phyloP scores from a whole-genome alignment of 2,888 invertebrate genomes.

The Hesperia comma region DNA sequence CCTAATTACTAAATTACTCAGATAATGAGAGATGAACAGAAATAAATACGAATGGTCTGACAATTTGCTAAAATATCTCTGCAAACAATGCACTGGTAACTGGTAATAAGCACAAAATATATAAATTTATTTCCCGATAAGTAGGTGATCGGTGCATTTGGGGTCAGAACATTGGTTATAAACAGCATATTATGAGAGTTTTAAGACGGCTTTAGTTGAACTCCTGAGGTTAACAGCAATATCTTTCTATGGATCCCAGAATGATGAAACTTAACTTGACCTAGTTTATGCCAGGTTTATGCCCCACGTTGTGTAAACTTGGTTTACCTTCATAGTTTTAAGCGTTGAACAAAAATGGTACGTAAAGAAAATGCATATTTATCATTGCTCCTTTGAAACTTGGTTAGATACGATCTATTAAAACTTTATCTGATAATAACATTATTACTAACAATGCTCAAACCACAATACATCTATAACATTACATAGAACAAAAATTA shows the following conservation, averaged over 20 bases:
- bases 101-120: not conserved
- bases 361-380: conserved; percentile 12
- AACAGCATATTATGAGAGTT: conserved; percentile 17
- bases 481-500: conserved; percentile 24
- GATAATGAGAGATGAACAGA: too few relatives aligned
- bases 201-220: conserved; percentile 25
- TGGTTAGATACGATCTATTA: conserved; percentile 8
- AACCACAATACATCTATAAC: not conserved
- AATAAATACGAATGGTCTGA: too few relatives aligned
- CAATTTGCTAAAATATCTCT: not conserved
- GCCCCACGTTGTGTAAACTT: conserved; percentile 48
- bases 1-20: too few relatives aligned
- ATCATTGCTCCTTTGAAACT: not conserved
- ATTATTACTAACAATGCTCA: not conserved
- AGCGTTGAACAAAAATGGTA: conserved; percentile 17
- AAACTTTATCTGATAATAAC: conserved; percentile 2
- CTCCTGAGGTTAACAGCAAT: conserved; percentile 32
- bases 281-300: conserved; percentile 45
- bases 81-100: not conserved
- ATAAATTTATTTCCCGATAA: not conserved
- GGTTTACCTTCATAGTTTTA: conserved; percentile 43
- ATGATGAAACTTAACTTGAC: conserved; percentile 47
- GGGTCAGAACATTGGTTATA: conserved; percentile 25
- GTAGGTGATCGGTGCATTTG: conserved; percentile 9
- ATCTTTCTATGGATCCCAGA: conserved; percentile 33